Evolutionary conservation across 2,888 invertebrate genomes (phyloP), one percentile per base, ranked within the genome.

Genomic region (Tiphia femorata): DNA sequence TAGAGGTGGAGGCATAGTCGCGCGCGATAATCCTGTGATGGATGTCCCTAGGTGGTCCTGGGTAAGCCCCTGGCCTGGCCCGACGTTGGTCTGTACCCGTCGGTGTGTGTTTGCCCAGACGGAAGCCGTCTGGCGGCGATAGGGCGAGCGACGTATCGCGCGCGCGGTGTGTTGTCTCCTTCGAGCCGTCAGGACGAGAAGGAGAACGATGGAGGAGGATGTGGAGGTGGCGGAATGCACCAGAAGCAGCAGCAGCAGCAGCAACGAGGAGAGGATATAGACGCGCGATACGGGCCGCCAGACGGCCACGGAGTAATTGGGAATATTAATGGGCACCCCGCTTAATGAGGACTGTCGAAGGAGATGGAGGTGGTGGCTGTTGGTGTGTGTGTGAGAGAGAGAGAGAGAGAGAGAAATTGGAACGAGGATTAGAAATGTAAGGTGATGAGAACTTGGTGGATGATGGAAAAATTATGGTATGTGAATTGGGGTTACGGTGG

Each of bases 1-100:
- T n/a, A n/a, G n/a, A n/a, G n/a, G n/a, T n/a, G n/a, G 12, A 14
- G 46, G 50, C 59, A 52, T 54, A 54, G 56, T 59, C 58, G 66
- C 51, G n/a, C n/a, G 72, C 65, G 76, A 80, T 80, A 80, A 80
- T 80, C 79, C 76, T 67, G 72, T 80, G 80, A 80, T 78, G 78
- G 79, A 80, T 80, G 80, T 76, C 67, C 73, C 73, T 64, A 60
- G 70, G 67, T 72, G 58, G 62, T 62, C 63, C 59, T 61, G 60
- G 59, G 66, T 67, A 71, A 67, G 70, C 69, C 62, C 63, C 47
- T 12, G 12, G 12, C 53, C 59, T 64, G 51, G 60, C 59, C 59
- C 40, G 55, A 44, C 57, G 48, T 35, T 54, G 56, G 42, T 58
- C 57, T 47, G 55, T 58, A 52, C 58, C n/a, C n/a, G 60, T 66